phyloP scores from a whole-genome alignment of 2,888 invertebrate genomes.

The Eulithis prunata region DNA sequence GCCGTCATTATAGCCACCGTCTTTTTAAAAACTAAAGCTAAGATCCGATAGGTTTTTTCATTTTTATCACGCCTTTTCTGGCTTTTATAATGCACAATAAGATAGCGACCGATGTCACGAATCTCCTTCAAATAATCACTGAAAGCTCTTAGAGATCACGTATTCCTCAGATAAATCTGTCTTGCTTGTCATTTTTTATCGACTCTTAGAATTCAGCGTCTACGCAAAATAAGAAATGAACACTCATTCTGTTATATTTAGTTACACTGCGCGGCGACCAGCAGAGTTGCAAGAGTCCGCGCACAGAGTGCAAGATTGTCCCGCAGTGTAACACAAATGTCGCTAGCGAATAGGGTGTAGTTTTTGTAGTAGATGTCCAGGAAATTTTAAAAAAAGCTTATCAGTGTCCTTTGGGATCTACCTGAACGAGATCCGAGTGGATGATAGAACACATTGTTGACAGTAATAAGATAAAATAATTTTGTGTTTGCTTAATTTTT shows the following conservation, averaged over 20 bases:
- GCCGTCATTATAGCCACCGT: too few relatives aligned
- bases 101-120: conserved; percentile 19
- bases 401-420: conserved; percentile 41
- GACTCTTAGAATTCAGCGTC: conserved; percentile 26
- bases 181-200: conserved; percentile 42
- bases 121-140: conserved; percentile 24
- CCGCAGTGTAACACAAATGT: too few relatives aligned
- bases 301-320: too few relatives aligned
- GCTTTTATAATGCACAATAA: conserved; percentile 12
- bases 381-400: conserved; percentile 47
- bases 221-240: too few relatives aligned
- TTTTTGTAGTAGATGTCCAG: conserved; percentile 16
- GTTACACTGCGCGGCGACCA: too few relatives aligned
- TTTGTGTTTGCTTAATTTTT: conserved; percentile 2
- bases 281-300: too few relatives aligned
- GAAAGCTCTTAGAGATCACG: conserved; percentile 33
- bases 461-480: conserved; percentile 27
- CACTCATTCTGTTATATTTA: too few relatives aligned
- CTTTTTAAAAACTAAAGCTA: background rate
- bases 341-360: too few relatives aligned
- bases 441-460: conserved; percentile 36
- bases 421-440: conserved; percentile 33
- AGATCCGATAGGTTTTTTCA: background rate
- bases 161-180: conserved; percentile 43
- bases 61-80: background rate